A percentile compares a stretch with the other conserved stretches of the same genome.
These are phyloP conservation scores for Lepus europaeus DNA, from an alignment of 2,113 vertebrate genomes.

Conservation along the genomic window DNA sequence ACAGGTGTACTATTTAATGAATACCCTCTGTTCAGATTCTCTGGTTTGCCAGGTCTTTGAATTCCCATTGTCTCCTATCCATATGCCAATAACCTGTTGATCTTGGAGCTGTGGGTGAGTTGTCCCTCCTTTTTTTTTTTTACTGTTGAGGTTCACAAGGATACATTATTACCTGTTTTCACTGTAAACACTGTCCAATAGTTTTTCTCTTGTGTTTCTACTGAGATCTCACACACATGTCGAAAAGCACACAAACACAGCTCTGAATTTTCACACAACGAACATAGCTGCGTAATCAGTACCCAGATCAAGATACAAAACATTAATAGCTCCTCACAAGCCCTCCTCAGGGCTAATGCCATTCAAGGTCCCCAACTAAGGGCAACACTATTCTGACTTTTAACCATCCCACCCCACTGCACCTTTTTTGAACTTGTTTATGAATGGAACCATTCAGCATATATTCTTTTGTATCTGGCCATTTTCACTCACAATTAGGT, in stretches of 20 bases:
- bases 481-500: slow-evolving; percentile 5
- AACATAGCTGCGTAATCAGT: not conserved
- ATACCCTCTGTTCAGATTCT: slow-evolving; percentile 15
- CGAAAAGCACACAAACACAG: not conserved
- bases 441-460: not conserved
- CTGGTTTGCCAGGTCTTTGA: not conserved
- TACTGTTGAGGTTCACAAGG: not conserved
- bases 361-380: not conserved
- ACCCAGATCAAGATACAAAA: slow-evolving; percentile 33
- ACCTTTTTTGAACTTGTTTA: not conserved
- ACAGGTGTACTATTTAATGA: not conserved
- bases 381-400: not conserved
- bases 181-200: not conserved
- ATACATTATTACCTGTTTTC: not conserved
- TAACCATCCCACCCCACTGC: not conserved
- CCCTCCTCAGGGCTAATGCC: not conserved
- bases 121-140: not conserved
- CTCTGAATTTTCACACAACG: not conserved
- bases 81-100: not conserved
- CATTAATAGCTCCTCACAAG: not conserved
- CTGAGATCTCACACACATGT: not conserved
- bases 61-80: not conserved
- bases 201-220: slow-evolving; percentile 15
- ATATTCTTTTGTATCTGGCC: not conserved
- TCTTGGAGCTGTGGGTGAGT: not conserved